phyloP scores from a whole-genome alignment of 2,888 invertebrate genomes.

The Pantelozetes paolii region DNA sequence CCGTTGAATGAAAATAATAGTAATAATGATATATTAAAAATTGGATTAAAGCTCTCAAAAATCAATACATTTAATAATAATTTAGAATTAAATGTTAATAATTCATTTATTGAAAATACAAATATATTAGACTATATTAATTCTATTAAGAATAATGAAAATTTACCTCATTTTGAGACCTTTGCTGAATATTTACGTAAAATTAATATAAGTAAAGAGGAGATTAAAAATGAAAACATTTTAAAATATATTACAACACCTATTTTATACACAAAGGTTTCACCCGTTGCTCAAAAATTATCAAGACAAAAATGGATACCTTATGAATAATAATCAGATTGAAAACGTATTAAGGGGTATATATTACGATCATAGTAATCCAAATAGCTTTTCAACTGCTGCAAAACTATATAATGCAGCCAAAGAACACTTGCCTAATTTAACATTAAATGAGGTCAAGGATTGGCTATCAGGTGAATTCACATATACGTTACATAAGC shows the following conservation, averaged over 20 bases:
- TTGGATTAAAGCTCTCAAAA: background rate
- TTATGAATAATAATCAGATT: background rate
- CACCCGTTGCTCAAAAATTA: background rate
- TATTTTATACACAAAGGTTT: background rate
- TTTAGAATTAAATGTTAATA: background rate
- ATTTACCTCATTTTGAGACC: background rate
- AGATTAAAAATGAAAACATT: background rate
- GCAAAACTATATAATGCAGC: background rate
- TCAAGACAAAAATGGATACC: background rate
- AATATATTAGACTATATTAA: background rate
- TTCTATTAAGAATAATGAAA: background rate
- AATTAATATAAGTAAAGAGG: background rate
- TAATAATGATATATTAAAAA: background rate
- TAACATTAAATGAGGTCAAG: background rate
- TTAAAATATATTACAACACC: background rate
- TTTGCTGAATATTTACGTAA: background rate
- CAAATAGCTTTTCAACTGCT: background rate
- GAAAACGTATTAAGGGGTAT: conserved; percentile 18
- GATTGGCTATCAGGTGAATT: conserved; percentile 19
- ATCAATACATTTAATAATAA: background rate
- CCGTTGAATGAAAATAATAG: background rate
- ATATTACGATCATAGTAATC: conserved; percentile 10
- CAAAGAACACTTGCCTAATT: background rate
- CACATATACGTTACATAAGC: conserved; percentile 37
- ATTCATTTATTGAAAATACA: background rate